Base-by-base conservation (phyloP, 2,113 vertebrate species). In the Gallinago paraguaiae region DNA sequence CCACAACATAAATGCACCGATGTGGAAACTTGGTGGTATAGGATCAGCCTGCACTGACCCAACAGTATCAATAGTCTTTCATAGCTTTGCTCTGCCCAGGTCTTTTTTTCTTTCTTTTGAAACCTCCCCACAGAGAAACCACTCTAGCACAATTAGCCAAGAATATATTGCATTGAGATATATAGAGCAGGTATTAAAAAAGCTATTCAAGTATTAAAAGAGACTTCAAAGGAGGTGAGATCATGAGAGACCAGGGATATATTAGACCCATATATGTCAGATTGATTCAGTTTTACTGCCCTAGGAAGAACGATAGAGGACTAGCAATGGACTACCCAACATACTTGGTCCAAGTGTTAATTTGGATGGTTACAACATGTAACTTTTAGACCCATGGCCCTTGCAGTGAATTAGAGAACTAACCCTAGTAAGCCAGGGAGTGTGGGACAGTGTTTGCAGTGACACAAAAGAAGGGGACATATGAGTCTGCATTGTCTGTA, bases 111-210 rank as follows among this genome's bases (percentile, higher is more conserved):
- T 43, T 7, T 60, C 17, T 61, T 81, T 53, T 81, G n/a, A 91
- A 89, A 82, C 46, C 39, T 90, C 75, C 24, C 9, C 41, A 41
- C n/a, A 53, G 50, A 90, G 61, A 90, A 90, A 74, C 61, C 50
- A 41, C 59, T 72, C 83, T 46, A 39, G 48, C 27, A 68, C 51
- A 75, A 79, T 84, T 93, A 92, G 77, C 77, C 39, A 76, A 84
- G 83, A 60, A 70, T 82, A 81, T 78, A 93, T 82, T 91, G 69
- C 83, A 64, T 8, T 57, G 74, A 91, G 94, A 93, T 96, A 93
- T 93, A 95, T 89, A 39, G 65, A 79, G 57, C 43, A 89, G 83
- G 74, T 84, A 92, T 86, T 96, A 84, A 97, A 95, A 93, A 91
- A 96, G 80, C 86, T 56, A 91, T 96, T 86, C 8, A 7, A 71